Evolutionary conservation across 1,140 invertebrate genomes (phyloP), one percentile per base, ranked within the genome.

Genomic region (Penaeus indicus): DNA sequence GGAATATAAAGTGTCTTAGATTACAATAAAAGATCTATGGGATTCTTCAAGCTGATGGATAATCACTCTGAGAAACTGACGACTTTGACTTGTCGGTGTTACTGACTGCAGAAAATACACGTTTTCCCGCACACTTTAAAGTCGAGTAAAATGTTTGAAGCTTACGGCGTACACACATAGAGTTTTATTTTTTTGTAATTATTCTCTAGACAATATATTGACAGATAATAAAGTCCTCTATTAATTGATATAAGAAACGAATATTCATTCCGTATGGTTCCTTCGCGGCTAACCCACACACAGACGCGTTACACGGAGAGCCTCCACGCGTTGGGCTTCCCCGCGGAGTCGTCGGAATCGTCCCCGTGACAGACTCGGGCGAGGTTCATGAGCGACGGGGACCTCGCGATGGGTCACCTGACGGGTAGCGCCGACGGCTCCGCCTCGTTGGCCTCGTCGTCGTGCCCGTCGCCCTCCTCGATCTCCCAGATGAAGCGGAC

Each of bases 401-500:
- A 85, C 75, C 88, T 84, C 10, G 81, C 82, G 69, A 84, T n/a
- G 32, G 83, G 83, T 84, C 88, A 84, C 88, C 82, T 89, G 22
- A 78, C 18, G 18, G 88, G 69, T 19, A 27, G 72, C 27, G 25
- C n/a, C 27, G 27, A 61, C 1, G 62, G 27, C 32, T 90, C 89
- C 0, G 54, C 61, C 72, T 86, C 85, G 11, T 80, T 69, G 16
- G 81, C n/a, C n/a, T 87, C 85, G 42, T 90, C 89, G 47, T 90
- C 89, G n/a, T 62, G 79, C 10, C 78, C 81, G 25, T 90, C 89
- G 4, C 89, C 84, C 60, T 90, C 89, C 61, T 90, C 85, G 25
- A 90, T 90, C 64, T 90, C 89, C 89, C 89, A 90, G 13, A 90
- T 90, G 63, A 86, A 90, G 47, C 89, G 83, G 11, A 86, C 81